A percentile compares a stretch with the other conserved stretches of the same genome.
These are phyloP conservation scores for Boulengeromyrus knoepffleri DNA, from an alignment of 2,113 vertebrate species.

Conservation along the genomic window DNA sequence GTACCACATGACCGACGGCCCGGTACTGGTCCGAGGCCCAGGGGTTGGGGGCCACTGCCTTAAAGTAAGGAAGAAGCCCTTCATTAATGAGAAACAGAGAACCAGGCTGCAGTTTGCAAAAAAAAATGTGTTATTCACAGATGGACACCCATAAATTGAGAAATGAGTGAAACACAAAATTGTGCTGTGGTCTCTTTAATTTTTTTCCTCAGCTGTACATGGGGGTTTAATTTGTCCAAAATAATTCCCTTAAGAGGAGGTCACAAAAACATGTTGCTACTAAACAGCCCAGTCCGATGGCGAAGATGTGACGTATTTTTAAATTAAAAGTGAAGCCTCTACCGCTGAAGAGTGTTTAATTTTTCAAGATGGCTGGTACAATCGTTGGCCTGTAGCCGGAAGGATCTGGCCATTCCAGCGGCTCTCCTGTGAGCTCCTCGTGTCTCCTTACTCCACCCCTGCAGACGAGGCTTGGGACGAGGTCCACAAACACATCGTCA, in stretches of 20 bases:
- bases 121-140: too few relatives aligned
- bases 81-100: too few relatives aligned
- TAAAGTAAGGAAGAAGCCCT: too few relatives aligned
- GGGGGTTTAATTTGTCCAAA: background rate
- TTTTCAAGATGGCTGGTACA: background rate
- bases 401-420: background rate
- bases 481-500: conserved; percentile 37
- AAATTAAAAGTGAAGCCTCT: background rate
- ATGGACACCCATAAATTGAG: too few relatives aligned
- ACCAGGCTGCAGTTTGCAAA: too few relatives aligned
- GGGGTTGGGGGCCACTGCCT: too few relatives aligned
- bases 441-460: background rate
- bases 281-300: background rate
- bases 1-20: too few relatives aligned
- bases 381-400: background rate
- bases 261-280: background rate
- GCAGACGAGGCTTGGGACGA: conserved; percentile 39
- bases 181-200: too few relatives aligned
- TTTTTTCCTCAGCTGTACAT: background rate
- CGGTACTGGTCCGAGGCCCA: too few relatives aligned
- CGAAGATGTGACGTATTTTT: background rate
- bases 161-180: too few relatives aligned
- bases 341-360: background rate
- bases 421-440: background rate
- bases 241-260: background rate